Conservation (phyloP, 1,140 invertebrate genomes). For the Sarcophaga peregrina region DNA sequence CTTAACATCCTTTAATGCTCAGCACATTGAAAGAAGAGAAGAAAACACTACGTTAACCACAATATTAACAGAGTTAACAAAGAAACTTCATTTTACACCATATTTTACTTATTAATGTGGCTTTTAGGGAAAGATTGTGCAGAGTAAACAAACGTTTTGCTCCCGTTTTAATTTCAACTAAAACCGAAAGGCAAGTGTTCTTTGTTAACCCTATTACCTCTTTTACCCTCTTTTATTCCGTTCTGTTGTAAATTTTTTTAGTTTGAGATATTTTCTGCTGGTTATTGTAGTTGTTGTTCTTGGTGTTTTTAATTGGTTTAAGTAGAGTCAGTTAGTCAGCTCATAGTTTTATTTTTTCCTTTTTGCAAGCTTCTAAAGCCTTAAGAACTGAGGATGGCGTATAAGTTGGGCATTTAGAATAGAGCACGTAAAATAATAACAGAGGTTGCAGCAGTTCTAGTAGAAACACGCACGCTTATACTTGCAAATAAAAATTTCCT, state of each 20-base stretch:
- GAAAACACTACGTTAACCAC: too few species aligned
- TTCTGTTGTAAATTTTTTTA: too few species aligned
- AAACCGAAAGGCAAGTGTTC: background rate
- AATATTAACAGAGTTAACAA: too few species aligned
- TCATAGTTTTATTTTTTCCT: too few species aligned
- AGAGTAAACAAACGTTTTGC: background rate
- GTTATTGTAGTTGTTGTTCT: background rate
- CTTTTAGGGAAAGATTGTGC: background rate
- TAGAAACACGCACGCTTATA: too few species aligned
- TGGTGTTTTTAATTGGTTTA: constrained; percentile 7
- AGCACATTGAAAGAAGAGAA: too few species aligned
- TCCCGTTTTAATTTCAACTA: constrained; percentile 19
- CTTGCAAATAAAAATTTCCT: too few species aligned
- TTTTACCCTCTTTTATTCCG: background rate
- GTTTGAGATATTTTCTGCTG: too few species aligned
- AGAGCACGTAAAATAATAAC: background rate
- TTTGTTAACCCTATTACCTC: constrained; percentile 9
- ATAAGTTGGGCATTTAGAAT: background rate
- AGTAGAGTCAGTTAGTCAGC: background rate
- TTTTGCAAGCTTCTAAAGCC: background rate
- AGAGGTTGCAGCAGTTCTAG: too few species aligned
- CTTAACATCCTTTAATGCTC: too few species aligned
- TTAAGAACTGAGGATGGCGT: background rate
- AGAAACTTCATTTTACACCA: too few species aligned
- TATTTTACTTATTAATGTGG: background rate